Conservation (phyloP, 64 coral and sea anemone species). For the Actinia tenebrosa region DNA sequence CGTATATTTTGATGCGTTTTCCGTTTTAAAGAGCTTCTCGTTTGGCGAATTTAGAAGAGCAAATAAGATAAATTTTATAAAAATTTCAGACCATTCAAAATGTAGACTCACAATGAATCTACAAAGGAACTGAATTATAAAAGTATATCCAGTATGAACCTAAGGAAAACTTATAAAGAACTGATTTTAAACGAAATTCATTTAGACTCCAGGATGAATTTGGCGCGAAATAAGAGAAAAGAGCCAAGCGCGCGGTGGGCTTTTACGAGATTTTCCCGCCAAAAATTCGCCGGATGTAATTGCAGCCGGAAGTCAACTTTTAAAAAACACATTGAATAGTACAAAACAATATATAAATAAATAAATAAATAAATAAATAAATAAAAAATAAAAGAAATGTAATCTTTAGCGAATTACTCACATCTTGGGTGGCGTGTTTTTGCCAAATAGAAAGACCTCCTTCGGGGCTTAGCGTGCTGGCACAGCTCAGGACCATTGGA, state of each 20-base stretch:
- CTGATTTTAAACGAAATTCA: too few species aligned
- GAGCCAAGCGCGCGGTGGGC: neutral
- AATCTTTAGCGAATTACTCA: neutral
- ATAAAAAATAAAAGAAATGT: too few species aligned
- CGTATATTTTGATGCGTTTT: too few species aligned
- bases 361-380: too few species aligned
- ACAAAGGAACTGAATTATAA: neutral
- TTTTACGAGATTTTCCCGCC: neutral
- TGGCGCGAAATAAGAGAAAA: neutral
- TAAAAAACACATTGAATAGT: too few species aligned
- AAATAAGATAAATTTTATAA: neutral
- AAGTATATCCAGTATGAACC: too few species aligned
- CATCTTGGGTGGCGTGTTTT: neutral
- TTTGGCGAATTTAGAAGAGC: too few species aligned
- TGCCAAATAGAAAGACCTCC: constrained; percentile 80
- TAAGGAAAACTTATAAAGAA: too few species aligned
- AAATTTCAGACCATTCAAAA: neutral
- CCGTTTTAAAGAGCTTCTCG: too few species aligned
- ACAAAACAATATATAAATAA: too few species aligned
- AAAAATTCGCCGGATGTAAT: neutral
- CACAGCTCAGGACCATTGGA: constrained; percentile 66
- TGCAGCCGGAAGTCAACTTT: neutral
- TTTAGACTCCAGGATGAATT: neutral
- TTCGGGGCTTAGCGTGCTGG: constrained; percentile 54
- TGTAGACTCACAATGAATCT: neutral